Evolutionary conservation across 2,888 invertebrate genomes (phyloP).

Genomic region (Schrankia costaestrigalis): DNA sequence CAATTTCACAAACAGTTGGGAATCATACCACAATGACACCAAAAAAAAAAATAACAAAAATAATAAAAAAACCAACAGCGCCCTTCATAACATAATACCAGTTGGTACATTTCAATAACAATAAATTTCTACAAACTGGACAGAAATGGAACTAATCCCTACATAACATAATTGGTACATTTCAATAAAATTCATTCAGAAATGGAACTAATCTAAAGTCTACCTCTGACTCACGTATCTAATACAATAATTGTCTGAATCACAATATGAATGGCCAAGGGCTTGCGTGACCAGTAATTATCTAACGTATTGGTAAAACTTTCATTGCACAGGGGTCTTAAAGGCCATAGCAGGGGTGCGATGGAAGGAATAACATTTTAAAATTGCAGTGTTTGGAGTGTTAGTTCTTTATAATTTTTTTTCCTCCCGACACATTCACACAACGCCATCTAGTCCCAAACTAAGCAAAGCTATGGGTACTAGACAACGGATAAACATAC

Average conservation of each 20-base stretch:
- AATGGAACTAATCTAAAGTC: conserved; percentile 29
- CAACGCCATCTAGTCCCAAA: too few species aligned
- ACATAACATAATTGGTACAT: too few species aligned
- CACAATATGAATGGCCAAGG: conserved; percentile 46
- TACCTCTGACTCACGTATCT: conserved; percentile 30
- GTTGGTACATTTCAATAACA: conserved; percentile 22
- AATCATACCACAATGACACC: too few species aligned
- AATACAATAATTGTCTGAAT: conserved; percentile 38
- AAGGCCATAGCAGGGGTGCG: conserved; percentile 45
- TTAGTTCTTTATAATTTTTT: too few species aligned
- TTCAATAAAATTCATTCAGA: conserved; percentile 27
- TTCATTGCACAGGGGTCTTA: conserved; percentile 38
- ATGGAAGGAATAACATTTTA: conserved; percentile 26
- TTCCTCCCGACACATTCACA: too few species aligned
- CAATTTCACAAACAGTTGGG: too few species aligned
- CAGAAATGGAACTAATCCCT: conserved; percentile 32
- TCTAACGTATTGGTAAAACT: conserved; percentile 31
- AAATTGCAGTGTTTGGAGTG: conserved; percentile 28
- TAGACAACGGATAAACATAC: too few species aligned
- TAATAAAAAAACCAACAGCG: conserved; percentile 8
- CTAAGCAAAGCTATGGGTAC: too few species aligned
- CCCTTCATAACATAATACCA: too few species aligned
- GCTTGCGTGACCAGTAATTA: conserved; percentile 61
- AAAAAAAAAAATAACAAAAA: conserved; percentile 1
- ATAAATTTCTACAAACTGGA: conserved; percentile 30